phyloP scores from a whole-genome alignment of 2,797 vertebrate species.

The Anisognathus igniventris region DNA sequence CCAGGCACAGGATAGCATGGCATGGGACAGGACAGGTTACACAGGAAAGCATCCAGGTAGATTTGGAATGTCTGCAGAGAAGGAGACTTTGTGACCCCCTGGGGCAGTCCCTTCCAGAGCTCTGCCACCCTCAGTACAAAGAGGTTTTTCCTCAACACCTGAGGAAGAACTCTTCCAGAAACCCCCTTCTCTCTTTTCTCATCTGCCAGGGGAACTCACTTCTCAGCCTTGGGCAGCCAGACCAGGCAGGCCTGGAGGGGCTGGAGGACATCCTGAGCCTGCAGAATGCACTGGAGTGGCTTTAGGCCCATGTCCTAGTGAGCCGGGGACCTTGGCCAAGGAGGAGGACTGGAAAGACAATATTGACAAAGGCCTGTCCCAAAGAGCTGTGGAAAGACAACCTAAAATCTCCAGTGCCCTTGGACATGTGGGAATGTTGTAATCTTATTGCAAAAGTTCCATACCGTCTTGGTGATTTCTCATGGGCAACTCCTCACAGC shows the following conservation, averaged over 20 bases:
- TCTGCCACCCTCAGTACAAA: neutral
- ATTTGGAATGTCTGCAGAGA: neutral
- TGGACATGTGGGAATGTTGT: too few relatives aligned
- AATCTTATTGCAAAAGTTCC: too few relatives aligned
- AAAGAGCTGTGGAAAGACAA: neutral
- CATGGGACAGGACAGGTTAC: too few relatives aligned
- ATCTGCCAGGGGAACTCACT: neutral
- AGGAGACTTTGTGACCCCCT: accelerated
- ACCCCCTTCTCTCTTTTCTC: neutral
- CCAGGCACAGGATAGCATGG: neutral
- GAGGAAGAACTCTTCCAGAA: neutral
- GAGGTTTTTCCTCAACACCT: neutral
- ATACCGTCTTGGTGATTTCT: too few relatives aligned
- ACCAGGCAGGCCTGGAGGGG: neutral
- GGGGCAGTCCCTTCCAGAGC: neutral
- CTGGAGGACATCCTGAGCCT: accelerated
- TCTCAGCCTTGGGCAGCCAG: neutral
- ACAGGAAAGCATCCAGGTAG: neutral
- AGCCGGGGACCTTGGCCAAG: accelerated
- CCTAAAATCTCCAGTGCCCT: neutral
- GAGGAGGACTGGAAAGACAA: neutral
- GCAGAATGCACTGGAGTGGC: accelerated
- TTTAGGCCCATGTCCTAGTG: accelerated
- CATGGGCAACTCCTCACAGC: accelerated
- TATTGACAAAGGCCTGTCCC: neutral